Evolutionary conservation across 2,797 vertebrate genomes (phyloP), one percentile per base, ranked within the genome.

Genomic region (Acipenser oxyrinchus): DNA sequence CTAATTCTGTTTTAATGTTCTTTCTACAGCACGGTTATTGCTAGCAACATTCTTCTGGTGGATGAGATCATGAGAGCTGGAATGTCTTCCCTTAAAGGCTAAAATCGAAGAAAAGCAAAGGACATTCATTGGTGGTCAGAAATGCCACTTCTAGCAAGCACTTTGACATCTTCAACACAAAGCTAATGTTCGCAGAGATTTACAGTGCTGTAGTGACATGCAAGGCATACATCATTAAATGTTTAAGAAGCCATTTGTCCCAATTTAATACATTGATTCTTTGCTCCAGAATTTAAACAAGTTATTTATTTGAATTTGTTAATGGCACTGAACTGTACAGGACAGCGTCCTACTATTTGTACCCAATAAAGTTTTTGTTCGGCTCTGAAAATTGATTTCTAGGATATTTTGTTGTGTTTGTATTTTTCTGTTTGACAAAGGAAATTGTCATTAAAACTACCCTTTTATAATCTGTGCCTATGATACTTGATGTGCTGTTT

Each of bases 11-110:
- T 37, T 55, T 55, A 55, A 10, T 55, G 7, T 52, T 4, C 67
- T 69, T 73, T 73, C 71, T 65, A 53, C 71, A 99, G 97, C 88
- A 98, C 95, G 0, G 94, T 96, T 65, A 99, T 99, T 1, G 96
- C 96, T 66, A 97, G 90, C 82, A 99, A 97, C 87, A 96, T 99
- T 73, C 89, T 99, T 72, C 72, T 99, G 82, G 97, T 99, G 62
- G 97, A 99, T 72, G 97, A 99, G 84, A 99, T 99, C 70, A 98
- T 99, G 96, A 82, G 94, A 77, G 96, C 96, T 49, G 97, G 96
- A 64, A 93, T 99, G 94, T 98, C 96, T 6, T 99, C 97, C 58
- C 92, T 99, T 10, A 98, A 91, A 79, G 94, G 94, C 71, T 99
- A 92, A 96, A 73, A 2, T 48, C 62, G 57, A 62, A 1, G 6